A percentile compares a stretch with the other conserved stretches of the same genome.
Conservation (phyloP, 2,797 vertebrate genomes). For the Uromys caudimaculatus region DNA sequence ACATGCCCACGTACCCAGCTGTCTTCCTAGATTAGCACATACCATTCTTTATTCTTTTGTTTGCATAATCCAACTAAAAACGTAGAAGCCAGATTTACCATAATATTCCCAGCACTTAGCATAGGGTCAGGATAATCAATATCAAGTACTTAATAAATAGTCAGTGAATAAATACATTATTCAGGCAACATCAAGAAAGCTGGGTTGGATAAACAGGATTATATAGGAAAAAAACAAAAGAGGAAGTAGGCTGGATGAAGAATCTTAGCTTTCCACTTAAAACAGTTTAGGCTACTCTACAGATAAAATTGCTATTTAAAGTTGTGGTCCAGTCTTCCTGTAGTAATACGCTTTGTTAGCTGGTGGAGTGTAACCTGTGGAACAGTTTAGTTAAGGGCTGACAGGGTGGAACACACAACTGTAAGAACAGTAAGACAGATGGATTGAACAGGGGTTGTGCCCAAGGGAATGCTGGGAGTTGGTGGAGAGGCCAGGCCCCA, state of each 20-base stretch:
- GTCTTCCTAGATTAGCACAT: not conserved
- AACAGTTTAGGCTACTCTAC: not conserved
- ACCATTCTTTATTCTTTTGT: not conserved
- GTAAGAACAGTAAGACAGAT: not conserved
- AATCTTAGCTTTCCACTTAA: not conserved
- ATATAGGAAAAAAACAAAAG: not conserved
- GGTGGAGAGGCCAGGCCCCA: not conserved
- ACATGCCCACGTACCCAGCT: not conserved
- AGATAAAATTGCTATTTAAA: not conserved
- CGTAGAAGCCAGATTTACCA: not conserved
- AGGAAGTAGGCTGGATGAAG: not conserved
- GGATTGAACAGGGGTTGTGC: not conserved
- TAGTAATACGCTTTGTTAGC: not conserved
- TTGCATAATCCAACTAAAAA: constrained; percentile 6
- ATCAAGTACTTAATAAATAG: not conserved
- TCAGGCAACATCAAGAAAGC: not conserved
- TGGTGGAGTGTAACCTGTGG: not conserved
- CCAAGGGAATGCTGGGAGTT: not conserved
- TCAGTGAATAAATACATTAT: not conserved
- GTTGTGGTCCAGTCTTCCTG: not conserved
- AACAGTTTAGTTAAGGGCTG: not conserved
- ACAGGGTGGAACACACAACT: too few relatives aligned
- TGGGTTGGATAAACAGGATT: not conserved
- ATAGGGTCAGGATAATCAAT: not conserved
- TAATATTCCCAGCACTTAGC: not conserved